A percentile compares a stretch with the other conserved stretches of the same genome.
These are phyloP conservation scores for Cotesia chilonis DNA, from an alignment of 1,140 invertebrate genomes.

Conservation along the genomic window DNA sequence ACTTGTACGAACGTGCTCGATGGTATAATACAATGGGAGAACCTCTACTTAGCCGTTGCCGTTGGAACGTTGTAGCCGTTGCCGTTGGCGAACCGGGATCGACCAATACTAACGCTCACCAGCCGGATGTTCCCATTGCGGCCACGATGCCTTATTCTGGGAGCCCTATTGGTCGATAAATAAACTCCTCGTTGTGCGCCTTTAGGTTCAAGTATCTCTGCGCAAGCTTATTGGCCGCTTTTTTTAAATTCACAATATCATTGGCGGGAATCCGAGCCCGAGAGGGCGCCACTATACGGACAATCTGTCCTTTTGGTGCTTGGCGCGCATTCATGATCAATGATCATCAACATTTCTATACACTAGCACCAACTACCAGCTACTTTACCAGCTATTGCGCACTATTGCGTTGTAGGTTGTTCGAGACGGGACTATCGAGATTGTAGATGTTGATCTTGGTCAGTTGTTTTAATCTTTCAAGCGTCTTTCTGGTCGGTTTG, in stretches of 20 bases:
- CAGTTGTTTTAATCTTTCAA: slow-evolving; percentile 13
- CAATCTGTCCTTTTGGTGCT: not conserved
- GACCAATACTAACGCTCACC: slow-evolving; percentile 53
- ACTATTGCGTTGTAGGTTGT: not conserved
- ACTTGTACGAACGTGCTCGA: slow-evolving; percentile 16
- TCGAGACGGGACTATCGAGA: not conserved
- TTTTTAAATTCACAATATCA: not conserved
- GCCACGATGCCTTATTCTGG: slow-evolving; percentile 47
- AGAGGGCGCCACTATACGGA: not conserved
- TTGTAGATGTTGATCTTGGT: slow-evolving; percentile 8
- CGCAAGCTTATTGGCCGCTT: not conserved
- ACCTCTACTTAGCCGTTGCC: slow-evolving; percentile 41
- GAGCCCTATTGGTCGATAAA: slow-evolving; percentile 31
- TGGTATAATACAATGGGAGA: slow-evolving; percentile 34
- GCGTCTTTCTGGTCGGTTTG: not conserved
- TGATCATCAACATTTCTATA: not conserved
- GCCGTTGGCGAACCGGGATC: slow-evolving; percentile 39
- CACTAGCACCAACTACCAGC: too few relatives aligned
- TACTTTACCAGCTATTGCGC: not conserved
- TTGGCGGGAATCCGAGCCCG: not conserved
- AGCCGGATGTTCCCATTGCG: slow-evolving; percentile 52
- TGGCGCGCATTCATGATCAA: slow-evolving; percentile 9
- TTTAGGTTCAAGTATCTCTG: not conserved
- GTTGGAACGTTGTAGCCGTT: slow-evolving; percentile 15
- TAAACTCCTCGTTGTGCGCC: not conserved